phyloP scores from a whole-genome alignment of 2,797 vertebrate species.

The Hydrocynus forskahlii region DNA sequence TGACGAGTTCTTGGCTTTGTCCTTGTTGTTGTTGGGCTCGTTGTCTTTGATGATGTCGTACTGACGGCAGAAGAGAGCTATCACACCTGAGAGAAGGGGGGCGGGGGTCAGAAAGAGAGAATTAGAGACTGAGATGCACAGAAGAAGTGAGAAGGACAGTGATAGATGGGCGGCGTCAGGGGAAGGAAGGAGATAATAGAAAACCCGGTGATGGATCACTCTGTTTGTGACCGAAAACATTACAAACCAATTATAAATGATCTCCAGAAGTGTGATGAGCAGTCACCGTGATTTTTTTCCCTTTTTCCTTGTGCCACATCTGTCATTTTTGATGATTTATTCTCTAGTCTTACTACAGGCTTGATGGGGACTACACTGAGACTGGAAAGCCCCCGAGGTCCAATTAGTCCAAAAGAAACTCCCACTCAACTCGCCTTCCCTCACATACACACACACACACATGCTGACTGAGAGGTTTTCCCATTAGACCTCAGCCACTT shows the following conservation, averaged over 20 bases:
- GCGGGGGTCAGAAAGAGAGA: background rate
- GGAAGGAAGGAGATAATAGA: slow-evolving; percentile 35
- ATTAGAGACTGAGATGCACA: background rate
- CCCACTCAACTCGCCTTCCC: background rate
- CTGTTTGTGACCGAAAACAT: slow-evolving; percentile 40
- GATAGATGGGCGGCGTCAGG: slow-evolving; percentile 42
- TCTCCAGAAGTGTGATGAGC: slow-evolving; percentile 28
- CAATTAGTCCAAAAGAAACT: slow-evolving; percentile 32
- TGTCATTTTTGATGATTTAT: slow-evolving; percentile 28
- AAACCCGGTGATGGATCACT: slow-evolving; percentile 48
- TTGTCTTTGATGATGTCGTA: slow-evolving; percentile 99
- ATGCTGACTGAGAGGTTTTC: slow-evolving; percentile 3
- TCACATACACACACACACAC: slow-evolving; percentile 3
- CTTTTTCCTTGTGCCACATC: slow-evolving; percentile 15
- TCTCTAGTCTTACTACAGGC: slow-evolving; percentile 17
- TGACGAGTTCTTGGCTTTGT: slow-evolving; percentile 95
- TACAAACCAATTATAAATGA: slow-evolving; percentile 44
- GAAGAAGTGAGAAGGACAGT: slow-evolving; percentile 24
- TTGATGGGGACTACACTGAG: slow-evolving; percentile 25
- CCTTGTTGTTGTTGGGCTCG: slow-evolving; percentile 96
- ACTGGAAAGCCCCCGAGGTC: slow-evolving; percentile 26
- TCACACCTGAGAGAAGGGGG: slow-evolving; percentile 82
- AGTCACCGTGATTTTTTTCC: background rate
- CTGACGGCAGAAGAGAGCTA: slow-evolving; percentile 87
- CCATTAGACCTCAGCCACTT: slow-evolving; percentile 14